phyloP scores from a whole-genome alignment of 2,113 vertebrate species.

The Nannospalax galili region DNA sequence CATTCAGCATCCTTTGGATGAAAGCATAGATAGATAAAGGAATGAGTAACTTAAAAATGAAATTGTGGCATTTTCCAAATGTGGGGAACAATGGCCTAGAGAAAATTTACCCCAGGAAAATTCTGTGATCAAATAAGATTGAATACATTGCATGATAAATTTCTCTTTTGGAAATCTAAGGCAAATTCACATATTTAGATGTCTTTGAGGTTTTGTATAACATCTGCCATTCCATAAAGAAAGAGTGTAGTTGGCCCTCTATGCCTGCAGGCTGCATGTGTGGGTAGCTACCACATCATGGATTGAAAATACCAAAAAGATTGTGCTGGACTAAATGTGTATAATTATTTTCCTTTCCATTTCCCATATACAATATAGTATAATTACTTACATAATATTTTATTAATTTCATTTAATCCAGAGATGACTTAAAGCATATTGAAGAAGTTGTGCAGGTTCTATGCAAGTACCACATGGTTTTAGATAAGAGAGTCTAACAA shows the following conservation, averaged over 20 bases:
- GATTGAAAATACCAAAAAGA: background rate
- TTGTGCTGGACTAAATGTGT: background rate
- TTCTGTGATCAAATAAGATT: background rate
- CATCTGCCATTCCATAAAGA: background rate
- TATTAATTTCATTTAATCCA: background rate
- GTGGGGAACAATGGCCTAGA: background rate
- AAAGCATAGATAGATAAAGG: background rate
- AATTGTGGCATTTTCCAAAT: background rate
- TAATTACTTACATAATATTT: background rate
- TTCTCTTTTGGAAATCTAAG: background rate
- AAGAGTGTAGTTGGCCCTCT: background rate
- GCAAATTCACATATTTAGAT: background rate
- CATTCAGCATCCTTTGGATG: background rate
- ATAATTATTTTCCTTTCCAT: background rate
- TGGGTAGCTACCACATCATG: background rate
- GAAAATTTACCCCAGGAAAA: background rate
- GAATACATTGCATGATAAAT: background rate
- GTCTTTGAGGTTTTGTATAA: background rate
- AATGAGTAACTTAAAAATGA: background rate
- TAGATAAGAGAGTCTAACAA: background rate
- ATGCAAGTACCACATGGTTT: background rate
- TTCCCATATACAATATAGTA: background rate
- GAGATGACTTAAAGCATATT: background rate
- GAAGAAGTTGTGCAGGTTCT: background rate
- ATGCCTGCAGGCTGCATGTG: background rate